Conservation (phyloP, 2,797 vertebrate genomes). For the Amblyopsis hoosieri region DNA sequence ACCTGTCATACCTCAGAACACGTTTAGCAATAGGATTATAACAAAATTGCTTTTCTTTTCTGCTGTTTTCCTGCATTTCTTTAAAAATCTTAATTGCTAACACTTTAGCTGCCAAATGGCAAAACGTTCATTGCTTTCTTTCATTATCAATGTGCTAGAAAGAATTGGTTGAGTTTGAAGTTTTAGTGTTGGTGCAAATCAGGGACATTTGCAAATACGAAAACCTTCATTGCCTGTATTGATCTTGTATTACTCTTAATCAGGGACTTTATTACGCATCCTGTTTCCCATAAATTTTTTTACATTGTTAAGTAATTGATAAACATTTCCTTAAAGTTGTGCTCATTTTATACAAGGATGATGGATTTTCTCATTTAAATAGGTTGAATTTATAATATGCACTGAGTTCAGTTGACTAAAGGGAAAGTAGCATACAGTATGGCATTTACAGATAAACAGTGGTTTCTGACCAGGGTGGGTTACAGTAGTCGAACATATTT, state of each 20-base stretch:
- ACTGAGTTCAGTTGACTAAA: slow-evolving; percentile 94
- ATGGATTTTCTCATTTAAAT: slow-evolving; percentile 75
- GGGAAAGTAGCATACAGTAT: slow-evolving; percentile 77
- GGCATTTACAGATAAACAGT: slow-evolving; percentile 66
- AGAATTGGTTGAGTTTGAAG: slow-evolving; percentile 90
- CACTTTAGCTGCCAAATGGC: slow-evolving; percentile 64
- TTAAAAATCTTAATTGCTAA: slow-evolving; percentile 71
- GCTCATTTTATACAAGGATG: slow-evolving; percentile 77
- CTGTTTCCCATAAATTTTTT: slow-evolving; percentile 80
- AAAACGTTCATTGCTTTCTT: slow-evolving; percentile 77
- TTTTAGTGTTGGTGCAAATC: slow-evolving; percentile 88
- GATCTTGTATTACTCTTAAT: slow-evolving; percentile 77
- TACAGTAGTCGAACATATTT: slow-evolving; percentile 61
- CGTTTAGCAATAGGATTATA: slow-evolving; percentile 94
- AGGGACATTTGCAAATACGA: slow-evolving; percentile 93
- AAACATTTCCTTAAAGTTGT: slow-evolving; percentile 64
- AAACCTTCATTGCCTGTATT: slow-evolving; percentile 82
- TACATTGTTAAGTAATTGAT: slow-evolving; percentile 57
- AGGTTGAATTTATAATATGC: slow-evolving; percentile 85
- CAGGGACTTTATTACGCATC: slow-evolving; percentile 82
- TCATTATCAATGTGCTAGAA: slow-evolving; percentile 86
- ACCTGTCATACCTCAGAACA: slow-evolving; percentile 98
- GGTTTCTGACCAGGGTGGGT: slow-evolving; percentile 66
- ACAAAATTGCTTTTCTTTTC: slow-evolving; percentile 76
- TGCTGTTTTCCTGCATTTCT: slow-evolving; percentile 76